Evolutionary conservation across 2,797 vertebrate genomes (phyloP).

Genomic region (Parotocinclus haroldoi): DNA sequence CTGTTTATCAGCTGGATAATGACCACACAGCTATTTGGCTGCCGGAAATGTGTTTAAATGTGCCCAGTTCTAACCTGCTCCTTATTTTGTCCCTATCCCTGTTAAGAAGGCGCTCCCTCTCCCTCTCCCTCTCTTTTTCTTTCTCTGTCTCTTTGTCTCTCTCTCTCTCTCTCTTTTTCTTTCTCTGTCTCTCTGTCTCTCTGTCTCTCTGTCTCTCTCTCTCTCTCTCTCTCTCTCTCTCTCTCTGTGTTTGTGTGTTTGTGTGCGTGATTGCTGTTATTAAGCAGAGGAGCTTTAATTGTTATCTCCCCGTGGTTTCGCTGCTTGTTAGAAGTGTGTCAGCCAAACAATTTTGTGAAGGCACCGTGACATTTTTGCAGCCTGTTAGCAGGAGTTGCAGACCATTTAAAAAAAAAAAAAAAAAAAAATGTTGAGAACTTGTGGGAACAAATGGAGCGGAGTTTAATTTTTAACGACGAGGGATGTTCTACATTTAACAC

Average conservation of each 20-base stretch:
- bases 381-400: not conserved
- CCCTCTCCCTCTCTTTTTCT: too few species aligned
- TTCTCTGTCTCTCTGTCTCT: too few species aligned
- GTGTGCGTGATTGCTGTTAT: slow-evolving; percentile 40
- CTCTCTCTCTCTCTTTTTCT: not conserved
- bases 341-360: slow-evolving; percentile 23
- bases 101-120: too few species aligned
- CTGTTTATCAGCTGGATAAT: slow-evolving; percentile 18
- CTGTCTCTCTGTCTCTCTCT: too few species aligned
- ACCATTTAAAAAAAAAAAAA: too few species aligned
- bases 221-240: not conserved
- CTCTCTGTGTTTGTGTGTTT: not conserved
- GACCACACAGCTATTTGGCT: slow-evolving; percentile 7
- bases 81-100: slow-evolving; percentile 4
- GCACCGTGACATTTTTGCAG: slow-evolving; percentile 19
- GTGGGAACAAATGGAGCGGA: too few species aligned
- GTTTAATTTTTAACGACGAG: too few species aligned
- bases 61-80: slow-evolving; percentile 4
- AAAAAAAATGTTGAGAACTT: too few species aligned
- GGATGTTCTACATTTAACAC: too few species aligned
- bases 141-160: too few species aligned
- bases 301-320: slow-evolving; percentile 41
- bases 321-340: slow-evolving; percentile 38
- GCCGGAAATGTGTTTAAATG: slow-evolving; percentile 17
- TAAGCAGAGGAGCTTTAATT: slow-evolving; percentile 46